Base-by-base conservation (phyloP, 1,140 invertebrate genomes). In the Megalopta genalis region DNA sequence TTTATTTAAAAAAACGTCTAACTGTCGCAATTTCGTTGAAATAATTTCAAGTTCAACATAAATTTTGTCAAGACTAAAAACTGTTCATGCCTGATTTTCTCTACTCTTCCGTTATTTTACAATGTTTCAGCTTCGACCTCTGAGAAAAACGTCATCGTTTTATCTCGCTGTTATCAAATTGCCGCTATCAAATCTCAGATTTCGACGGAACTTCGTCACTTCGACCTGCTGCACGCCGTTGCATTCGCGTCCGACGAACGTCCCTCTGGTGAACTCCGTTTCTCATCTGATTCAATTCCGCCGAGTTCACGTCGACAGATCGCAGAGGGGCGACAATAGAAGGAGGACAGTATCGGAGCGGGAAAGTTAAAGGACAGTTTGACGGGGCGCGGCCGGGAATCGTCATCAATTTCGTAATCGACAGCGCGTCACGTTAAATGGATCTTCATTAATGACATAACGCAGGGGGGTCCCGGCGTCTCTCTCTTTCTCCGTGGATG, bases 351-450 rank as follows among this genome's bases (percentile, higher is more conserved):
- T 65, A 54, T 65, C 46, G 25, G 62, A 12, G 27, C 32, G 59
- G 10, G n/a, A 37, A 49, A 32, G 73, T 81, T 75, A 75, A 69
- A 52, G 52, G 23, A 73, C 52, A 60, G 46, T 63, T 32, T 46
- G 67, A 80, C 63, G 37, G 49, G 49, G 57, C 70, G 77, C 52
- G 66, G 70, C 66, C 77, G 64, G 65, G 83, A 86, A 81, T 76
- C 77, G 77, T 84, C 79, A 84, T 89, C 84, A 85, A 87, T 89
- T 83, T 83, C 80, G 66, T 85, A 87, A 89, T 88, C 85, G 82
- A 88, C 80, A 84, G 70, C 68, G 77, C 79, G 75, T 88, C 81
- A 72, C 81, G 68, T 80, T 82, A 81, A 86, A 84, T 81, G 75
- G 83, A 87, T 82, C 66, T 82, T 85, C 68, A 82, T 86, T 82